phyloP scores from a whole-genome alignment of 2,888 invertebrate genomes.

The Cephalotes varians region DNA sequence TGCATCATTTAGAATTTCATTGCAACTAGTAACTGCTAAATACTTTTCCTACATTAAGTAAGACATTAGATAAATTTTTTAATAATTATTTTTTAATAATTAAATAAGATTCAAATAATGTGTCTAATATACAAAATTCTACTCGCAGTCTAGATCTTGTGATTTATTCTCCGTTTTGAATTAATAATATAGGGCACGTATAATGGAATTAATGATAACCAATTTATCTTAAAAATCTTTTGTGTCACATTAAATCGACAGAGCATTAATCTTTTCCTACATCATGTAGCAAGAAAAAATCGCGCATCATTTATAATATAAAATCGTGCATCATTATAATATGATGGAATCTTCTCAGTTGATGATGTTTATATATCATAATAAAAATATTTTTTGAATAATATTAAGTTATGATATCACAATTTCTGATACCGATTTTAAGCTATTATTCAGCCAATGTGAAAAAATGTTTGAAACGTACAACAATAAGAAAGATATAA shows the following conservation, averaged over 20 bases:
- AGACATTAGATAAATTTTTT: neutral
- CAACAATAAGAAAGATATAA: neutral
- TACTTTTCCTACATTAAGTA: neutral
- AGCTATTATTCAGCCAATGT: neutral
- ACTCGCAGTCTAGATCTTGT: neutral
- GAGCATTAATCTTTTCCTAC: constrained; percentile 34
- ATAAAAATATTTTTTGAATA: constrained; percentile 22
- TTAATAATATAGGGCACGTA: neutral
- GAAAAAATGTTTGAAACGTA: constrained; percentile 13
- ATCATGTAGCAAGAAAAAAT: constrained; percentile 16
- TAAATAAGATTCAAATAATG: neutral
- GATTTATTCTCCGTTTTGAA: neutral
- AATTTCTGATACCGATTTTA: neutral
- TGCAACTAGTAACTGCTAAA: neutral
- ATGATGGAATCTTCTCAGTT: neutral
- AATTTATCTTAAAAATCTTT: constrained; percentile 39
- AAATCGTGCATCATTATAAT: constrained; percentile 18
- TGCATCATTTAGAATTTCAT: no score
- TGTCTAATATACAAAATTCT: neutral
- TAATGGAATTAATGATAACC: constrained; percentile 48
- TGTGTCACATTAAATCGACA: constrained; percentile 43
- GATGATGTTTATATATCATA: neutral
- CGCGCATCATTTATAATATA: constrained; percentile 25
- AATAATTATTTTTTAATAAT: constrained; percentile 3
- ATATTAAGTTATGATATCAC: neutral